Percentiles rank a stretch among this genome's conserved stretches.
Conservation (phyloP, 2,113 vertebrate genomes). For the Danionella cerebrum region DNA sequence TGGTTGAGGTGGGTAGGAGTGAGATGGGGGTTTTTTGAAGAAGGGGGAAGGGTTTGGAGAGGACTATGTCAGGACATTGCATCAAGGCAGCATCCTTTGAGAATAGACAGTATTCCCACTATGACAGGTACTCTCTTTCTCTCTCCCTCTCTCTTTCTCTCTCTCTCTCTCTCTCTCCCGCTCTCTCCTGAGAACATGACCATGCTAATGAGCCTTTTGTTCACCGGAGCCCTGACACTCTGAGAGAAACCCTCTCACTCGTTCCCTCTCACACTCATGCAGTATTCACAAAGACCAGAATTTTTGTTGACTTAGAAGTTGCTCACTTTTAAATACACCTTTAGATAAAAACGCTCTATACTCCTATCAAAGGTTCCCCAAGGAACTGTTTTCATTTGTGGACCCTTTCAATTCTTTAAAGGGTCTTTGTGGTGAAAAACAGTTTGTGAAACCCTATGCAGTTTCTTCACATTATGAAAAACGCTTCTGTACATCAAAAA, state of each 20-base stretch:
- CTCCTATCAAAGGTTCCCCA: too few relatives aligned
- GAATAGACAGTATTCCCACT: constrained; percentile 21
- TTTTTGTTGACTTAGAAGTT: background rate
- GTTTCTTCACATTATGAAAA: too few relatives aligned
- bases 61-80: constrained; percentile 17
- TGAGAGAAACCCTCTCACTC: background rate
- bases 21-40: background rate
- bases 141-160: constrained; percentile 30
- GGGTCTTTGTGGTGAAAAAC: too few relatives aligned
- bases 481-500: too few relatives aligned
- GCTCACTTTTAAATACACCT: background rate
- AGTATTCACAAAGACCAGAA: too few relatives aligned
- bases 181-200: constrained; percentile 25
- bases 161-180: constrained; percentile 27
- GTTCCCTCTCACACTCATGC: background rate
- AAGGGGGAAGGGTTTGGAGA: background rate
- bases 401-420: too few relatives aligned
- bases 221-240: constrained; percentile 18
- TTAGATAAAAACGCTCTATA: too few relatives aligned
- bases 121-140: constrained; percentile 14
- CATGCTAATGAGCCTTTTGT: constrained; percentile 32
- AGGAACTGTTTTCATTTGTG: too few relatives aligned
- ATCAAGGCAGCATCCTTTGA: constrained; percentile 24
- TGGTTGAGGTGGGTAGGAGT: background rate
- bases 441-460: too few relatives aligned